Percentiles rank a stretch among this genome's conserved stretches.
These are phyloP conservation scores for Oncorhynchus keta DNA, from an alignment of 2,113 vertebrate genomes.

Conservation along the genomic window DNA sequence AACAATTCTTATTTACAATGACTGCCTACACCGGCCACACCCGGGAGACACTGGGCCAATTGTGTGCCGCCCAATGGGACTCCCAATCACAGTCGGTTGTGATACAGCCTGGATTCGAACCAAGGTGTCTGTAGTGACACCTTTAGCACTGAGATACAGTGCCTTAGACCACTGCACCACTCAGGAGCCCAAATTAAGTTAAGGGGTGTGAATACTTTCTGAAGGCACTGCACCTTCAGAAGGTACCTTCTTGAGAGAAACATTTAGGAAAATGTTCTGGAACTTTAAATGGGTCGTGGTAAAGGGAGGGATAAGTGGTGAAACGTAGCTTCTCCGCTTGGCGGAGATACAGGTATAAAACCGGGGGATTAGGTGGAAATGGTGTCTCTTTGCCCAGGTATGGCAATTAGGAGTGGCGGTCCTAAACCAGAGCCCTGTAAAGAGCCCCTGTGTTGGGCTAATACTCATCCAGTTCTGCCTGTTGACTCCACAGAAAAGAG, in stretches of 20 bases:
- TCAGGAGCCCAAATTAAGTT: too few relatives aligned
- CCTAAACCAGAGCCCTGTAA: slow-evolving; percentile 7
- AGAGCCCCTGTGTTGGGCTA: slow-evolving; percentile 23
- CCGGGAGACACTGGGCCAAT: too few relatives aligned
- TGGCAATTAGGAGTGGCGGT: slow-evolving; percentile 62
- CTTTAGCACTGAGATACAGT: too few relatives aligned
- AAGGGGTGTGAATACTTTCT: too few relatives aligned
- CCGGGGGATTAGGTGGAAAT: slow-evolving; percentile 62
- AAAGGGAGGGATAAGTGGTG: slow-evolving; percentile 55
- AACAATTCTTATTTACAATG: too few relatives aligned
- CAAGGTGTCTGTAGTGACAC: too few relatives aligned
- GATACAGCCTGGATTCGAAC: too few relatives aligned
- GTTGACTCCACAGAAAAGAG: slow-evolving; percentile 38
- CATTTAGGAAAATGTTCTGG: neutral
- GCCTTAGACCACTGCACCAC: too few relatives aligned
- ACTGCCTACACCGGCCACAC: too few relatives aligned
- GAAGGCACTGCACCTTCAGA: neutral
- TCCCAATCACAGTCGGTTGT: too few relatives aligned
- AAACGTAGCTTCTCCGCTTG: slow-evolving; percentile 58
- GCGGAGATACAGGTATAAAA: slow-evolving; percentile 56
- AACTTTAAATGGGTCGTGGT: slow-evolving; percentile 51
- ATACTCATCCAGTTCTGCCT: slow-evolving; percentile 34
- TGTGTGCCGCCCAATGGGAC: too few relatives aligned
- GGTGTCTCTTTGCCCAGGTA: slow-evolving; percentile 56
- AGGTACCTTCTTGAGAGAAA: neutral